Base-by-base conservation (phyloP, 1,140 invertebrate species). In the Galleria mellonella region DNA sequence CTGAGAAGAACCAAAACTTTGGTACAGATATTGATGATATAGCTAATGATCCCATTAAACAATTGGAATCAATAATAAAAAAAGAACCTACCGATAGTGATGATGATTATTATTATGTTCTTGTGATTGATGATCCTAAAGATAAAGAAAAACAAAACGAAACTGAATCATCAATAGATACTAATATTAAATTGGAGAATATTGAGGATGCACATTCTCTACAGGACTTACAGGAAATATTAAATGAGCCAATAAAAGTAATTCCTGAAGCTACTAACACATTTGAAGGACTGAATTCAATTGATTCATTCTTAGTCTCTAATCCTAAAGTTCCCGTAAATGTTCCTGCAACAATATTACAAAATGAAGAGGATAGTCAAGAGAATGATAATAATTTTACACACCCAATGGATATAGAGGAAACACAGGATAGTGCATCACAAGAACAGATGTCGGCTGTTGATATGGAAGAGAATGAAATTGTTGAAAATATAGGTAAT, bases 21-120 rank as follows among this genome's bases (percentile, higher is more conserved):
- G 45, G 55, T 51, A 11, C 56, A 51, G 56, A 63, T 13, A 33
- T 49, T 5, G 59, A 68, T 32, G 69, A 82, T 13, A 56, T 73
- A 38, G 62, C 62, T 5, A 69, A 72, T 51, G 67, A 82, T 51
- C 73, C 77, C 9, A 58, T 79, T 15, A 83, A 81, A 43, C 75
- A 83, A 52, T 44, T 85, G n/a, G 70, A 82, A 49, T 55, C 57
- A 27, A 72, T 83, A 9, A 83, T 85, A 9, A 83, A 86, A 63
- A 53, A 52, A 42, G 79, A 83, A 59, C 74, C 79, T 6, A 59
- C 44, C 32, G 79, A 83, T 31, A 69, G 56, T 60, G 79, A 83
- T 55, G 79, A 83, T 66, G 78, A 83, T 51, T 81, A 53, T 40
- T 83, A 81, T 43, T 83, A 83, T 60, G 79, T 83, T 9, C 46